A percentile compares a stretch with the other conserved stretches of the same genome.
These are phyloP conservation scores for Meandrina meandrites DNA, from an alignment of 92 coral and sea anemone species.

Conservation along the genomic window DNA sequence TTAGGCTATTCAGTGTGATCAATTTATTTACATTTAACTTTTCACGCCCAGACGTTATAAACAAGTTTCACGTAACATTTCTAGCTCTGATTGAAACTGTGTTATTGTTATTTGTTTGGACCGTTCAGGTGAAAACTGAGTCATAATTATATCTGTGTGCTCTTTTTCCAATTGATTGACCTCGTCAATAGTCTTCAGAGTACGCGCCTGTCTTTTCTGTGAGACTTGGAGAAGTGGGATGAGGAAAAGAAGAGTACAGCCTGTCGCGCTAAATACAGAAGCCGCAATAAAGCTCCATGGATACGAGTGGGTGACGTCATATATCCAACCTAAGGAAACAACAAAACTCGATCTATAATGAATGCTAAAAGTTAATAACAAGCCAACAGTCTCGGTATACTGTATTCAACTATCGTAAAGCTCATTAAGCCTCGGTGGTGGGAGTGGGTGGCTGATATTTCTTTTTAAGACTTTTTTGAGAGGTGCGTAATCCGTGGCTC, in stretches of 20 bases:
- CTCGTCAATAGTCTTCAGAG: background rate
- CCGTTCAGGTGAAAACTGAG: background rate
- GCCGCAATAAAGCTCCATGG: conserved; percentile 6
- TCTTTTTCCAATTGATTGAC: background rate
- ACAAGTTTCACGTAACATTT: background rate
- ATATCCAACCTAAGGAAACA: conserved; percentile 17
- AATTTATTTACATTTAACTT: no score
- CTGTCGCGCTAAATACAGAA: conserved; percentile 11
- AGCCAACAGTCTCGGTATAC: no score
- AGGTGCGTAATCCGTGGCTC: no score
- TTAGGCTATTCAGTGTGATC: no score
- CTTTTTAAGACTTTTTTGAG: no score
- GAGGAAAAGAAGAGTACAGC: conserved; percentile 17
- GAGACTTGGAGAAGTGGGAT: background rate
- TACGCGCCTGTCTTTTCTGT: background rate
- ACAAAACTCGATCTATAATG: background rate
- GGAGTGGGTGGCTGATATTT: no score
- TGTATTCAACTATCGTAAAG: no score
- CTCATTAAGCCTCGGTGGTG: no score
- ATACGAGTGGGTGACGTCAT: conserved; percentile 16
- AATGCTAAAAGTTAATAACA: background rate
- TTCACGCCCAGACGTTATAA: background rate
- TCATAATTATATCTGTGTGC: background rate
- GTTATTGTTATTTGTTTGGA: background rate
- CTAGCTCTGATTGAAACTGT: background rate